Base-by-base conservation (phyloP, 2,113 vertebrate genomes). In the Micronisus gabar region DNA sequence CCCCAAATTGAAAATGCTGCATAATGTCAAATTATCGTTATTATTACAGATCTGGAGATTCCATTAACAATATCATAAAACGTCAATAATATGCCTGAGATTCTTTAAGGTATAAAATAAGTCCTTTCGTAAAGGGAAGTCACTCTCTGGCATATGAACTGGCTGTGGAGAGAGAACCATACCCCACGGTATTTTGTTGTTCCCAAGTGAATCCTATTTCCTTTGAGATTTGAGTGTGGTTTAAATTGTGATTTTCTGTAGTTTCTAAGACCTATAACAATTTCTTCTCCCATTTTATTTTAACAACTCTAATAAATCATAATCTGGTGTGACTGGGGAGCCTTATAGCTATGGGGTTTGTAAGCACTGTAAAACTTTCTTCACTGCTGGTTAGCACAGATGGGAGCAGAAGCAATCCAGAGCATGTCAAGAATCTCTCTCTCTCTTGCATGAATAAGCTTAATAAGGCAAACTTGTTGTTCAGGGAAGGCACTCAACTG, bases 281-380 rank as follows among this genome's bases (percentile, higher is more conserved):
- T 90, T 92, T 74, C 50, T 92, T 91, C 52, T 96, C 86, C 55
- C 58, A 65, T 82, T 95, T 96, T 91, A 93, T 95, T 97, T 94
- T 68, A 95, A 87, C 79, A 85, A 3, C 84, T 85, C 66, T 81
- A 85, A 87, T 95, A 95, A 96, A 95, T 93, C 79, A 78, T 17
- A 65, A 36, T 53, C 79, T 93, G 72, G 34, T 82, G 43, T 88
- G 89, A 81, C 71, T 90, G 83, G 75, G 67, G 47, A 88, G 68
- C 29, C 73, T 91, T 71, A 34, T 21, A 88, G 87, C 81, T 88
- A 21, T 58, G 82, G 79, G 81, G 58, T 85, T 94, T 93, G 85
- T 88, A 88, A 93, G 91, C 94, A 95, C 86, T 43, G 36, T 85
- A 90, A 90, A 95, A 92, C 53, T 91, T 80, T n/a, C 70, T 79